phyloP scores from a whole-genome alignment of 2,113 vertebrate species.

The Charina bottae region DNA sequence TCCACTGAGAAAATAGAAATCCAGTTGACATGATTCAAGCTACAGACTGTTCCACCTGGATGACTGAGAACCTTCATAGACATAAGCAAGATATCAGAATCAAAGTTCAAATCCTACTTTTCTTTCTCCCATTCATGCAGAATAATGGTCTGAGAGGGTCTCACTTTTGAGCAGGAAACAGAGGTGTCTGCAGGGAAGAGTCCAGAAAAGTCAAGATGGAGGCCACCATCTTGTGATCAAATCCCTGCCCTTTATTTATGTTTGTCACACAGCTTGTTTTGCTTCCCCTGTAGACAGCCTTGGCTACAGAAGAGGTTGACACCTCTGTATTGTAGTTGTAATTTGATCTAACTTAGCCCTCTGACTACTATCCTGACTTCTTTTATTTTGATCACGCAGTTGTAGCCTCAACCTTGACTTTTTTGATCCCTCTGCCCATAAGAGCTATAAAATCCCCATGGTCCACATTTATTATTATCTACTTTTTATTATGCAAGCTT shows the following conservation, averaged over 20 bases:
- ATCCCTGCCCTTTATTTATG: not conserved
- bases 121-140: not conserved
- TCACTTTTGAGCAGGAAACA: not conserved
- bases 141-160: not conserved
- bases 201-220: not conserved
- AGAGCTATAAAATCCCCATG: no score
- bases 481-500: no score
- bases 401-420: no score
- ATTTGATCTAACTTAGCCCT: not conserved
- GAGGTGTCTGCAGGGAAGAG: not conserved
- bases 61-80: no score
- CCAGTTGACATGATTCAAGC: no score
- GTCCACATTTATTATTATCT: no score
- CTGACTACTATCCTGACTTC: no score
- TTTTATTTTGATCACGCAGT: no score
- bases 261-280: not conserved
- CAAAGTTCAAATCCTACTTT: not conserved
- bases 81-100: not conserved
- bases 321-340: not conserved
- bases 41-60: no score
- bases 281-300: not conserved
- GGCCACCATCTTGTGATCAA: not conserved
- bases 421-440: no score
- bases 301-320: not conserved
- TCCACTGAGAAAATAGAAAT: no score